These are phyloP conservation scores for Psilopogon haemacephalus DNA, from an alignment of 2,113 vertebrate genomes.

Conservation along the genomic window DNA sequence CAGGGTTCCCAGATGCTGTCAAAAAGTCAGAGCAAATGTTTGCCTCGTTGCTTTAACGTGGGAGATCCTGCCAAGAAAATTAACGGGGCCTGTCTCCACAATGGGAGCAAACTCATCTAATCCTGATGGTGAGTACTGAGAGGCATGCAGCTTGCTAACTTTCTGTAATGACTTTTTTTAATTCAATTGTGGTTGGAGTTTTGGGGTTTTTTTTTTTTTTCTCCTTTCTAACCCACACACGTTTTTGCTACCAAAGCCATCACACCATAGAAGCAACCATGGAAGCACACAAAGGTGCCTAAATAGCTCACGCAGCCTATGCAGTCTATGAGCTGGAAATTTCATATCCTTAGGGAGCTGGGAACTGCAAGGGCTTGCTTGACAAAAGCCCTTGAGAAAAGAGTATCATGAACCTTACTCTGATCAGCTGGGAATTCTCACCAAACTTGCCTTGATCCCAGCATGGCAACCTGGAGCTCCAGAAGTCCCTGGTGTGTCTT, in stretches of 20 bases:
- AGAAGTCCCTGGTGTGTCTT: background rate
- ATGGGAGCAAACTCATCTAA: constrained; percentile 12
- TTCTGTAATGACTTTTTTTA: background rate
- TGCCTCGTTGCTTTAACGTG: background rate
- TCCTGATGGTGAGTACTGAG: background rate
- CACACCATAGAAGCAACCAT: no score
- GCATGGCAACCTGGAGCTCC: background rate
- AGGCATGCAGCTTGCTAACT: background rate
- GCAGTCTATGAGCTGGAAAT: constrained; percentile 1
- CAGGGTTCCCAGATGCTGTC: background rate
- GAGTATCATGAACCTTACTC: background rate
- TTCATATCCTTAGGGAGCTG: background rate
- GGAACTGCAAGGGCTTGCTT: background rate
- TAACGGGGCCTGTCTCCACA: background rate
- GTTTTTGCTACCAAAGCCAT: background rate
- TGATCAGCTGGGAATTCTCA: background rate
- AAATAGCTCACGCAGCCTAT: background rate
- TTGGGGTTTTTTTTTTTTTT: background rate
- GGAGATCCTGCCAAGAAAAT: constrained; percentile 57
- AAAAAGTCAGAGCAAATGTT: constrained; percentile 8
- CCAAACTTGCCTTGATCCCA: background rate
- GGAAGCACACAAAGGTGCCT: background rate
- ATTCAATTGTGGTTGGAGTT: background rate
- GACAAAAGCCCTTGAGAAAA: background rate
- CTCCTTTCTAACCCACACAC: background rate